Conservation (phyloP, 2,797 vertebrate genomes). For the Xiphorhynchus erythropygius region DNA sequence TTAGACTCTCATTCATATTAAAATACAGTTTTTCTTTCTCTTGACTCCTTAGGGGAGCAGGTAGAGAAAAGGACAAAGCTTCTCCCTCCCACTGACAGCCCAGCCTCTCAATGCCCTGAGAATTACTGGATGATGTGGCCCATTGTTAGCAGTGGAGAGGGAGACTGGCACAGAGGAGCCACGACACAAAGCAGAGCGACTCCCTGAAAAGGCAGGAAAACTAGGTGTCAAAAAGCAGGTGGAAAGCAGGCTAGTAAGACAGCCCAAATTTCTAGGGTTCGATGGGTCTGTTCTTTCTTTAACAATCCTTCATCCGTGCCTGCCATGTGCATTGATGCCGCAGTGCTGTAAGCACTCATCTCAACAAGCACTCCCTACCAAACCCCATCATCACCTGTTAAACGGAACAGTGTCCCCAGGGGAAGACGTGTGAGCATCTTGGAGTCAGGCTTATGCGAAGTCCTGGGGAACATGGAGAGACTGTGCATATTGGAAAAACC, state of each 20-base stretch:
- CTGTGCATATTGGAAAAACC: background rate
- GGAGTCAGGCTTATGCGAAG: background rate
- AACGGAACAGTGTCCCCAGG: rapidly evolving
- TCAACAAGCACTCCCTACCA: background rate
- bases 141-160: background rate
- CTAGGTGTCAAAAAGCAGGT: background rate
- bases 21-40: slow-evolving; percentile 54
- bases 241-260: background rate
- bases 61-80: background rate
- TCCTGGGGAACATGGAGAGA: background rate
- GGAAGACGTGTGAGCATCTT: background rate
- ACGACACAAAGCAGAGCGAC: background rate
- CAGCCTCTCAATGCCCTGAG: background rate
- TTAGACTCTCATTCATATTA: slow-evolving; percentile 47
- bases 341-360: background rate
- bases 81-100: background rate
- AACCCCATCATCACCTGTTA: background rate
- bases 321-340: background rate
- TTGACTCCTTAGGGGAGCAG: background rate
- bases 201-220: background rate
- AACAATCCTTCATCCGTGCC: background rate
- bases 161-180: background rate
- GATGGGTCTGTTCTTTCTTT: background rate
- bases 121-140: background rate
- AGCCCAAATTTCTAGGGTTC: background rate